Base-by-base conservation (phyloP, 1,140 invertebrate species). In the Mycetomoellerius zeteki region DNA sequence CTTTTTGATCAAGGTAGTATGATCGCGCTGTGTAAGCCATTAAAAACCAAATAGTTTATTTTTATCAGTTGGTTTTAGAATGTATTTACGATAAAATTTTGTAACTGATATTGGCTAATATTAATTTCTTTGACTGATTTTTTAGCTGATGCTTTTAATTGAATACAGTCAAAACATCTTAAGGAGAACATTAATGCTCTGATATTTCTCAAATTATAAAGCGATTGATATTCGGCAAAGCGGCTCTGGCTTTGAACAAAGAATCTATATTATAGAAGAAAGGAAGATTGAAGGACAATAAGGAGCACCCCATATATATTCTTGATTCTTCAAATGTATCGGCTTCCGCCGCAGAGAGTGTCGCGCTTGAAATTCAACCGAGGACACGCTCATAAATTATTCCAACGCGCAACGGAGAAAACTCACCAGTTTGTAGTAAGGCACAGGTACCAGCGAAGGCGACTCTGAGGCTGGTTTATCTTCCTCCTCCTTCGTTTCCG, bases 351-450 rank as follows among this genome's bases (percentile, higher is more conserved):
- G 60, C 16, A n/a, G 16, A 14, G 47, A 27, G 16, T 37, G 21
- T 62, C 56, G n/a, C 47, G 30, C 27, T 65, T 21, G 47, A 80
- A 65, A 54, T 80, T 65, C 47, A 19, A 30, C 27, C 43, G 47
- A 52, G 62, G 43, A 37, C 50, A 21, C 37, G 16, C 16, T 80
- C n/a, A 86, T 86, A 73, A 88, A 86, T 86, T 80, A 80, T 78
- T 72, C 43, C 1, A 3, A 3, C n/a, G n/a, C n/a, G n/a, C n/a
- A n/a, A n/a, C 5, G 8, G 30, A 12, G 43, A 89, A 88, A 62
- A 92, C 94, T 95, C 90, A 95, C 94, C 84, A 95, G 94, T 92
- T 91, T 94, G 87, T 91, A 92, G 86, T 95, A 95, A 93, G 94
- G 93, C 92, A 95, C 94, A 56, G 94, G 94, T 72, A 92, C 93